Base-by-base conservation (phyloP, 2,797 vertebrate genomes). In the Stomatorhinus walkeri region DNA sequence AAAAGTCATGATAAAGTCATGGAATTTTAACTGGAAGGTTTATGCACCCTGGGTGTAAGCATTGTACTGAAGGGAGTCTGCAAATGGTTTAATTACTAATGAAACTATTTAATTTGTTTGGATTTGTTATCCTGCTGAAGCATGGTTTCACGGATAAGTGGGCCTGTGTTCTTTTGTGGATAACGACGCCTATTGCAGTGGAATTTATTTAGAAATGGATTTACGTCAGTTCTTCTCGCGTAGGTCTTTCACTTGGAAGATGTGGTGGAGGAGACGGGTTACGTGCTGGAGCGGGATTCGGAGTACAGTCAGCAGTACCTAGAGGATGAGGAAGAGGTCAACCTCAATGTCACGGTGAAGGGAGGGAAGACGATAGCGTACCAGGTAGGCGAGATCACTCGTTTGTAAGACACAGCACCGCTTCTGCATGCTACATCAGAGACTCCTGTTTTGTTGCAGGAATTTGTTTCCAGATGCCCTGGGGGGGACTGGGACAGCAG, bases 211-310 rank as follows among this genome's bases (percentile, higher is more conserved):
- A 36, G 4, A 61, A 22, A 19, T 22, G 6, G 59, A 87, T 61
- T 52, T 12, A 22, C 61, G 19, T 90, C 92, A 83, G 89, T 14
- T 86, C 84, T 91, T n/a, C 43, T n/a, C 40, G 9, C 88, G 0
- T 89, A 99, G 98, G 95, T 98, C 92, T 99, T 96, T 91, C 97
- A 99, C 90, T 93, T 99, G 90, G 98, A 99, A 93, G 98, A 99
- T 90, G 92, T 98, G 12, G 96, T 99, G 92, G 97, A 98, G 93
- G 94, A 96, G 94, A 99, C 96, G 0, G 98, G 98, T 1, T 99
- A 98, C 87, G 32, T 97, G 48, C 93, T 99, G 91, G 98, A 99
- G 89, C 97, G 97, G 24, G 98, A 99, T 91, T 99, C 98, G 0
- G 98, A 99, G 91, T 99, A 99, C 94, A 94, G 97, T 93, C 98